These are phyloP conservation scores for Solenodon paradoxus DNA, from an alignment of 2,113 vertebrate species.

Conservation along the genomic window DNA sequence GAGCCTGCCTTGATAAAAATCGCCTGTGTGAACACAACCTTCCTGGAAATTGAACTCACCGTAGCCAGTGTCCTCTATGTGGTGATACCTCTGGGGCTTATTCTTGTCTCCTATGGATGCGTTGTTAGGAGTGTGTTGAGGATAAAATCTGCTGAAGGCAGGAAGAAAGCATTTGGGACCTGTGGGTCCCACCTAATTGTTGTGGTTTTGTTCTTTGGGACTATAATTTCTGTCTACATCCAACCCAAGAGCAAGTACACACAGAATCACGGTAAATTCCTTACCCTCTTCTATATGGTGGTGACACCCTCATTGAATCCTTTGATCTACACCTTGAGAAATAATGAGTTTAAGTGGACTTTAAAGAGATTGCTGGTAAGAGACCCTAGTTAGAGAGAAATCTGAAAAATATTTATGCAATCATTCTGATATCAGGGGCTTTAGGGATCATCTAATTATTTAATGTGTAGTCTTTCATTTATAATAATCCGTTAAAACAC, in stretches of 20 bases:
- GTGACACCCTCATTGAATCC: slow-evolving; percentile 32
- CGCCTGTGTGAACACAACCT: background rate
- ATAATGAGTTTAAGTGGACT: background rate
- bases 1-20: slow-evolving; percentile 29
- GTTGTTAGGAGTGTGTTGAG: background rate
- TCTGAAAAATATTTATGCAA: rapidly evolving
- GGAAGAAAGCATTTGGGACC: slow-evolving; percentile 37
- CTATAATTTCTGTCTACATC: background rate
- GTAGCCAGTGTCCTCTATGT: background rate
- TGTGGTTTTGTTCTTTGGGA: slow-evolving; percentile 33
- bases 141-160: background rate
- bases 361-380: background rate
- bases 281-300: slow-evolving; percentile 13
- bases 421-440: background rate
- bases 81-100: background rate
- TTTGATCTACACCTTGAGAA: slow-evolving; percentile 43
- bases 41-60: background rate
- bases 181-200: slow-evolving; percentile 11
- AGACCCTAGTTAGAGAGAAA: background rate
- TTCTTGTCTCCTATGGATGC: background rate
- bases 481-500: background rate
- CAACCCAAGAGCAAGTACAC: slow-evolving; percentile 18
- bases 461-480: background rate
- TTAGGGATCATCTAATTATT: background rate
- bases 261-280: background rate